Conservation (phyloP, 2,888 invertebrate genomes). For the Chironomus riparius region DNA sequence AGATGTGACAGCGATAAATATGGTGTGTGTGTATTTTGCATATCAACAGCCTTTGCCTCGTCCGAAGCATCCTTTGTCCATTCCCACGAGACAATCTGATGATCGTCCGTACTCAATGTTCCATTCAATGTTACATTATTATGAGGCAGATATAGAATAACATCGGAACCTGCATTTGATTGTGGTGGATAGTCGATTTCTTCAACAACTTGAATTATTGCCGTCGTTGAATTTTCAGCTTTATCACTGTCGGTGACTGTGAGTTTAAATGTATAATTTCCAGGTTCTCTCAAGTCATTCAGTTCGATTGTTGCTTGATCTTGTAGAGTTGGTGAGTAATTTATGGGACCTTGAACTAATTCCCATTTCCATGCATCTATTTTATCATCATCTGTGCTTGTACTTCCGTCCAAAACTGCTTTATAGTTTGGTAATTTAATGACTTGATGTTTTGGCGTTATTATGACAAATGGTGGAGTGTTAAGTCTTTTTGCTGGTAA, state of each 20-base stretch:
- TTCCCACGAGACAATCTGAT: slow-evolving; percentile 87
- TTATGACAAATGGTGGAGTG: slow-evolving; percentile 72
- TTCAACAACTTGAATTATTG: slow-evolving; percentile 82
- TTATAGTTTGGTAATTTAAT: slow-evolving; percentile 84
- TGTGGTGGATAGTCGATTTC: slow-evolving; percentile 91
- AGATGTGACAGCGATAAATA: slow-evolving; percentile 80
- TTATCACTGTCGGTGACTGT: slow-evolving; percentile 89
- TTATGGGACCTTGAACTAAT: slow-evolving; percentile 75
- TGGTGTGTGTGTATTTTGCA: slow-evolving; percentile 90
- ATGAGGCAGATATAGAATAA: slow-evolving; percentile 82
- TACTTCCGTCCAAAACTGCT: slow-evolving; percentile 82
- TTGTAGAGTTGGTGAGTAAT: slow-evolving; percentile 69
- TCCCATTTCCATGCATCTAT: slow-evolving; percentile 91
- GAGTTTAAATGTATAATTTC: slow-evolving; percentile 81
- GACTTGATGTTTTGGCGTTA: slow-evolving; percentile 75
- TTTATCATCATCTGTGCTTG: slow-evolving; percentile 69
- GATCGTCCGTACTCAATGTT: slow-evolving; percentile 84
- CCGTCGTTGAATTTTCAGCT: slow-evolving; percentile 72
- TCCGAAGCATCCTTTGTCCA: slow-evolving; percentile 88
- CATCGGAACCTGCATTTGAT: slow-evolving; percentile 86
- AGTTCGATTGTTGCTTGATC: slow-evolving; percentile 76
- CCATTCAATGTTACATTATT: slow-evolving; percentile 81
- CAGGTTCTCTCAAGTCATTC: slow-evolving; percentile 73
- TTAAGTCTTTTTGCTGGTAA: slow-evolving; percentile 75
- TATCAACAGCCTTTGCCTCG: slow-evolving; percentile 84